Conservation (phyloP, 2,888 invertebrate species). For the Clivina fossor region DNA sequence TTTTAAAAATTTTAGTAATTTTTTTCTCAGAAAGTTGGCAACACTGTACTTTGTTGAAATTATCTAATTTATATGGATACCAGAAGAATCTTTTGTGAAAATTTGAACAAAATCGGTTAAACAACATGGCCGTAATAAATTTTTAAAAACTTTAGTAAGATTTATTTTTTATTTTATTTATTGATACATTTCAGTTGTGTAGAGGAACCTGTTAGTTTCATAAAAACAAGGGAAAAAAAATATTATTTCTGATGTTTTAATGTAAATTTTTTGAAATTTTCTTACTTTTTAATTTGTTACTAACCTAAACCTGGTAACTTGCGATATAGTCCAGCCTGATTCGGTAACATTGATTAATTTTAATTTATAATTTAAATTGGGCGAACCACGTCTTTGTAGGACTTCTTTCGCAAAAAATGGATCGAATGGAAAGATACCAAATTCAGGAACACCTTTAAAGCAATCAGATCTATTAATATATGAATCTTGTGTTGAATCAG, state of each 20-base stretch:
- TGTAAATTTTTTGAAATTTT: no score
- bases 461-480: no score
- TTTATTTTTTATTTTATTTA: neutral
- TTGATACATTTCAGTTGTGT: neutral
- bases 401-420: conserved; percentile 73
- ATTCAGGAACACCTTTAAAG: conserved; percentile 67
- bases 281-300: conserved; percentile 40
- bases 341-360: conserved; percentile 74
- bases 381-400: conserved; percentile 62
- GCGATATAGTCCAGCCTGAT: conserved; percentile 74
- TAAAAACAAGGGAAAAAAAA: no score
- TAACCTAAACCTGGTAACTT: conserved; percentile 75
- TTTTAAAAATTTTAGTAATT: no score
- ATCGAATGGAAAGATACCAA: conserved; percentile 74
- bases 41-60: no score
- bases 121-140: neutral
- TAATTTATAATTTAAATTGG: conserved; percentile 68
- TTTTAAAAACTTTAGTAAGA: neutral
- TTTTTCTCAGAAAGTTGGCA: no score
- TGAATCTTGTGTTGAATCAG: no score
- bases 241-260: no score
- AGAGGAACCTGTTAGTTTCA: no score
- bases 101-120: no score
- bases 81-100: no score
- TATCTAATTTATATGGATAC: no score